Evolutionary conservation across 2,797 vertebrate species (phyloP), one percentile per base, ranked within the genome.

Genomic region (Acipenser oxyrinchus): DNA sequence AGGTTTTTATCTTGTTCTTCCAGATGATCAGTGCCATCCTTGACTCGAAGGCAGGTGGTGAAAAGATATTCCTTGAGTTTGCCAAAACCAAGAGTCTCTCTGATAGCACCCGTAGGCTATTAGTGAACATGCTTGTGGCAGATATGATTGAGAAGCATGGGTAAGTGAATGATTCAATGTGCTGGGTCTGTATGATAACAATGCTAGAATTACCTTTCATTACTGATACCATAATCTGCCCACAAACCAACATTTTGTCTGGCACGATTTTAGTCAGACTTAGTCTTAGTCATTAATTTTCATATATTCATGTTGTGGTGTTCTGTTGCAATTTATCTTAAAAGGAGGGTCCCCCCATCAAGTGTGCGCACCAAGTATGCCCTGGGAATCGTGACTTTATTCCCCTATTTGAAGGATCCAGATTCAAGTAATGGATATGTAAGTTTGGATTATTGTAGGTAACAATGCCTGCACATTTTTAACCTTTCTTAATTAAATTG

Each of bases 401-500:
- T 73, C 61, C n/a, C 64, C 11, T 51, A 60, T 37, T 62, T 73
- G 13, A 69, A 57, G 48, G 66, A 76, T 72, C 61, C 67, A 48
- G 68, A 69, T 51, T 75, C 69, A 10, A 51, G 63, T 10, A 64
- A 67, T 65, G 64, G 69, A 60, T 72, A 73, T 72, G 72, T 75
- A 72, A 55, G 68, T 73, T 18, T 18, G 15, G 15, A 18, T 18
- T 18, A 18, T 18, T 18, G 15, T 18, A 18, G 15, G 15, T 18
- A 65, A 6, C 8, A 49, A 51, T 50, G 12, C 53, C 18, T n/a
- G 52, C 37, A 37, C 10, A n/a, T 66, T 12, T n/a, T 48, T 9
- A 72, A 66, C 62, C 49, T 66, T 11, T 66, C 58, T 51, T 66
- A 7, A 18, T 18, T 18, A 1, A 18, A 18, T 18, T 18, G 18